Evolutionary conservation across 2,113 vertebrate genomes (phyloP).

Genomic region (Dermatemys mawii): DNA sequence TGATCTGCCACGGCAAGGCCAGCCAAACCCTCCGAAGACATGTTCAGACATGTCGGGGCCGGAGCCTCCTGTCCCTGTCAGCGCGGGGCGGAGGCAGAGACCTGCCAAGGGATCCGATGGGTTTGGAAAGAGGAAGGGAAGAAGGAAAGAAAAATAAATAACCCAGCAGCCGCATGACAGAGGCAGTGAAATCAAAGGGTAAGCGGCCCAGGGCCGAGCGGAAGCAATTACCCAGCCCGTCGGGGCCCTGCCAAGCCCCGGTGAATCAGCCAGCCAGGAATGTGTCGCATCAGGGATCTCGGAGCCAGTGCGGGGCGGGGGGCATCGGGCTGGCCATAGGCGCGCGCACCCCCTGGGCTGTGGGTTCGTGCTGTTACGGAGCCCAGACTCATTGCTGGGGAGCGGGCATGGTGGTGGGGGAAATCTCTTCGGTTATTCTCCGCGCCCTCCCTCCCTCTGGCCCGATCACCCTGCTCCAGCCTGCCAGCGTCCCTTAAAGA

Average conservation of each 20-base stretch:
- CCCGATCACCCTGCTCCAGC: neutral
- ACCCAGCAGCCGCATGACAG: neutral
- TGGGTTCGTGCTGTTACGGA: neutral
- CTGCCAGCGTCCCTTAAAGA: neutral
- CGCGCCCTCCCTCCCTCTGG: no score
- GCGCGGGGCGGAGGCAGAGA: neutral
- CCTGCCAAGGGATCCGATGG: neutral
- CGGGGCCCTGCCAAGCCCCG: neutral
- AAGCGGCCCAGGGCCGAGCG: neutral
- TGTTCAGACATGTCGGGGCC: neutral
- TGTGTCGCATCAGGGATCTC: neutral
- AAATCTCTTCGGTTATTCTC: neutral
- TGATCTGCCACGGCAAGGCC: neutral
- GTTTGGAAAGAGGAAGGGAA: neutral
- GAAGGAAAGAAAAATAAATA: neutral
- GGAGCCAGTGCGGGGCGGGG: neutral
- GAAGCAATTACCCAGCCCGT: neutral
- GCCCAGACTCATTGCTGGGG: neutral
- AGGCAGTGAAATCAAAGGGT: neutral
- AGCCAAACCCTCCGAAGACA: neutral
- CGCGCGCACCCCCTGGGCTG: neutral
- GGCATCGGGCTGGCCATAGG: neutral
- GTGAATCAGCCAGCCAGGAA: neutral
- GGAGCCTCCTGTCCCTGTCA: neutral
- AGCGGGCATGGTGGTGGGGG: neutral